Base-by-base conservation (phyloP, 2,888 invertebrate species). In the Xanthostigma xanthostigma region DNA sequence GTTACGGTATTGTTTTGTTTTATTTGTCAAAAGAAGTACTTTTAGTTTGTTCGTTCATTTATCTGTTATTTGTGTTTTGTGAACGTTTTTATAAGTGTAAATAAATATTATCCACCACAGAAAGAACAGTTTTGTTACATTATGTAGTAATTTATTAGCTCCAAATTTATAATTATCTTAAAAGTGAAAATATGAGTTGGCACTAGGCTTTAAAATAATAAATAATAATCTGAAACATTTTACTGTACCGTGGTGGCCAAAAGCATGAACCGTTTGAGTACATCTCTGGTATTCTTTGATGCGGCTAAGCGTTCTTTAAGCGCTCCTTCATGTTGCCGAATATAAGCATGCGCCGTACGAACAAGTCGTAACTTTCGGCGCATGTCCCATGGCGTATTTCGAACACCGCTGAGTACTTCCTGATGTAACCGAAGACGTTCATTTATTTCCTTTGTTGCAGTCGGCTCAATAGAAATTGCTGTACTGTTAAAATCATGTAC, bases 301-400 rank as follows among this genome's bases (percentile, higher is more conserved):
- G 90, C 88, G n/a, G 91, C 91, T 52, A 92, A 73, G 52, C 91
- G 69, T 62, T 91, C 89, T 62, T 91, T 90, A 46, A 93, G 71
- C 58, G 84, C 89, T 1, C 93, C 93, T 65, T 94, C 91, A 63
- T 94, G 92, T 43, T 82, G 78, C 57, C 87, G 85, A 43, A 94
- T 84, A 64, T 91, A 94, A 17, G 78, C 75, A 65, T 91, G 91
- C 1, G 93, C 92, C 73, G 81, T 80, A 58, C 84, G 74, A 8
- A 89, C 87, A 43, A 92, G 72, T 60, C 83, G 83, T 14, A 91
- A 70, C 62, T 92, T 92, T 58, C 85, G 77, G 47, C 84, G 70
- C 75, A 91, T 83, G 34, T 80, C 80, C 75, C 90, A 82, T 3
- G 90, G 89, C 60, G 90, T 88, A 59, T 85, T 78, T 60, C 88